phyloP scores from a whole-genome alignment of 2,797 vertebrate genomes.

The Lutjanus campechanus region DNA sequence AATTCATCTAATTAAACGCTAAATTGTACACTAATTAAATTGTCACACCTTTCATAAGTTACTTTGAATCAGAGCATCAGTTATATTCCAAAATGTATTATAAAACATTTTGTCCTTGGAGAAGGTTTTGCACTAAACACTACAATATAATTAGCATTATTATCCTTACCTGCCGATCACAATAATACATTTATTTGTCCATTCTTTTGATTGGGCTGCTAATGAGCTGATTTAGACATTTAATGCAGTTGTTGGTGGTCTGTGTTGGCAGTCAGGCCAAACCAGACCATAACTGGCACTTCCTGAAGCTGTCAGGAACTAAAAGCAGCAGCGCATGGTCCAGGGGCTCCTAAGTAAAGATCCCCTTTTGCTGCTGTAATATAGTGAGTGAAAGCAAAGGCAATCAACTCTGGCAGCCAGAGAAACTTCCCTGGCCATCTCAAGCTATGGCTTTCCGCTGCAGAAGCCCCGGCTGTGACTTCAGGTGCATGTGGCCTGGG shows the following conservation, averaged over 20 bases:
- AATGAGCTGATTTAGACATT: constrained; percentile 71
- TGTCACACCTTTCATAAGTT: neutral
- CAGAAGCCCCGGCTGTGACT: constrained; percentile 30
- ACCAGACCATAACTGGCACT: constrained; percentile 50
- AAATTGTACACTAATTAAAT: neutral
- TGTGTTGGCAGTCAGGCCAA: constrained; percentile 45
- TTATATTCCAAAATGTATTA: neutral
- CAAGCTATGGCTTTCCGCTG: constrained; percentile 27
- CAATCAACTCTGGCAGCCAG: constrained; percentile 67
- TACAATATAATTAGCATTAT: constrained; percentile 51
- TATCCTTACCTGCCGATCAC: constrained; percentile 49
- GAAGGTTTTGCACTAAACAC: constrained; percentile 31
- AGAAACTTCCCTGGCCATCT: constrained; percentile 47
- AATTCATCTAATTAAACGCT: neutral
- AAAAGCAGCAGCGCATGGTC: constrained; percentile 54
- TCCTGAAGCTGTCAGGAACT: constrained; percentile 68
- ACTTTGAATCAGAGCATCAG: neutral
- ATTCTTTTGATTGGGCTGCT: constrained; percentile 75
- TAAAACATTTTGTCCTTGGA: constrained; percentile 25
- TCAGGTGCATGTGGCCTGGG: constrained; percentile 45
- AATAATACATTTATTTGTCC: constrained; percentile 51
- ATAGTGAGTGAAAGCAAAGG: constrained; percentile 61
- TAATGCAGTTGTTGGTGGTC: constrained; percentile 40
- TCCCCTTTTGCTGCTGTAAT: constrained; percentile 60
- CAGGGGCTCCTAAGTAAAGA: constrained; percentile 59